Evolutionary conservation across 2,797 vertebrate genomes (phyloP), one percentile per base, ranked within the genome.

Genomic region (Schizopygopsis malacanthus): DNA sequence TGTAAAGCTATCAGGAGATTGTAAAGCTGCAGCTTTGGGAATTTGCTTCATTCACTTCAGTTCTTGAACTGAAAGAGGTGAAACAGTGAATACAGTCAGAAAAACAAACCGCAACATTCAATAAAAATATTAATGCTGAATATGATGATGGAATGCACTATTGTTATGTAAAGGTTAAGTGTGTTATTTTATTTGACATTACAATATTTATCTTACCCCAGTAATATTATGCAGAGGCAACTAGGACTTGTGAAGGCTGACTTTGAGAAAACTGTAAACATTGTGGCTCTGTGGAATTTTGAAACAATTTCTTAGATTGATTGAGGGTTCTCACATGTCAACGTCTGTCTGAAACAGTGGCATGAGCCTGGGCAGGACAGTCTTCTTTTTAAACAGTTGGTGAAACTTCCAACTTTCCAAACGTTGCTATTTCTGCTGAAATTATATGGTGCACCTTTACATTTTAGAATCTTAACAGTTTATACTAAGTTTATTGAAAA

Each of bases 21-120:
- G 89, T 41, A 83, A 72, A 16, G 76, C 80, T 85, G 59, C 81
- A 86, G 89, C 81, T 88, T 84, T 69, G 71, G 77, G 92, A 89
- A 84, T 84, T 72, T 92, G 90, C 93, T 88, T 93, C 91, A 92
- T 90, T 93, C 87, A 90, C 78, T 85, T 56, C 47, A 41, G 41
- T 78, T 72, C 85, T 8, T 8, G 61, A 84, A 79, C 50, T 20
- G 28, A 45, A 71, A 45, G 41, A 54, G 10, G 37, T 16, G 0
- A 79, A 79, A 79, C 39, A 45, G 45, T 79, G 65, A 15, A 63
- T 8, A 25, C 6, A 4, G 41, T 72, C 67, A 43, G 8, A 81
- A 63, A 82, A 79, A 78, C 16, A 25, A 20, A 78, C 13, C 0
- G 28, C 33, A 54, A 56, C 8, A 56, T 71, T 71, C 65, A 81